phyloP scores from a whole-genome alignment of 2,888 invertebrate genomes.

The Chloromyia formosa region DNA sequence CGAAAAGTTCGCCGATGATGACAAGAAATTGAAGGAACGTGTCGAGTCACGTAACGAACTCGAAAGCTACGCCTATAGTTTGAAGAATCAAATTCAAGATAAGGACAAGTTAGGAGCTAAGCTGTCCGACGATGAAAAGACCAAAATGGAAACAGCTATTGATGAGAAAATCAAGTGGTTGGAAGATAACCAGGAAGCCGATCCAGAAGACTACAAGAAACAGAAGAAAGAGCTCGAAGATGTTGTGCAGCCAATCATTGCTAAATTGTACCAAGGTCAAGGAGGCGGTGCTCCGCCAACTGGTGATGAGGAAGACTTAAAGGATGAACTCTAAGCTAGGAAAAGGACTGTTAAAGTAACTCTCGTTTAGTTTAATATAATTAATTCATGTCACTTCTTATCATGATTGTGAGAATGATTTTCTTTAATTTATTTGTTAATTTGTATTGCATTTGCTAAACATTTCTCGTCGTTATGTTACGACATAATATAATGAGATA shows the following conservation, averaged over 20 bases:
- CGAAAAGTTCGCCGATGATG: constrained; percentile 98
- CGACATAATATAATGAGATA: constrained; percentile 18
- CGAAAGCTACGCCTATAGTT: constrained; percentile 95
- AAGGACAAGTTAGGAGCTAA: constrained; percentile 98
- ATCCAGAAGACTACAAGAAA: constrained; percentile 90
- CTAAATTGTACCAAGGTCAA: constrained; percentile 91
- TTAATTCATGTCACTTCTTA: constrained; percentile 25
- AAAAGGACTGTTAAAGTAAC: constrained; percentile 41
- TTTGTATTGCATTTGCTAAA: constrained; percentile 29
- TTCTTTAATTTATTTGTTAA: constrained; percentile 44
- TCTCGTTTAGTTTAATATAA: constrained; percentile 30
- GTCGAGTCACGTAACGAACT: constrained; percentile 97
- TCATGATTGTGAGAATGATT: constrained; percentile 1
- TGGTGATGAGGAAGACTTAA: constrained; percentile 77
- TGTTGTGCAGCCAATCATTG: constrained; percentile 95
- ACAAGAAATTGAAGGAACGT: constrained; percentile 94
- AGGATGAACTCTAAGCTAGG: constrained; percentile 77
- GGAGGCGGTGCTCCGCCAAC: constrained; percentile 80
- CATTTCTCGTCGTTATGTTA: constrained; percentile 17
- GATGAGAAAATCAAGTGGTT: constrained; percentile 98
- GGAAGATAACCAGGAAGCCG: constrained; percentile 93
- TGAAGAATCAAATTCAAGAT: constrained; percentile 96
- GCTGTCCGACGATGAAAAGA: constrained; percentile 86
- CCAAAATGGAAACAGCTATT: constrained; percentile 94
- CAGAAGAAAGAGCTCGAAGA: constrained; percentile 96